Evolutionary conservation across 1,140 invertebrate genomes (phyloP).

Genomic region (Dolichoris vasculosae): DNA sequence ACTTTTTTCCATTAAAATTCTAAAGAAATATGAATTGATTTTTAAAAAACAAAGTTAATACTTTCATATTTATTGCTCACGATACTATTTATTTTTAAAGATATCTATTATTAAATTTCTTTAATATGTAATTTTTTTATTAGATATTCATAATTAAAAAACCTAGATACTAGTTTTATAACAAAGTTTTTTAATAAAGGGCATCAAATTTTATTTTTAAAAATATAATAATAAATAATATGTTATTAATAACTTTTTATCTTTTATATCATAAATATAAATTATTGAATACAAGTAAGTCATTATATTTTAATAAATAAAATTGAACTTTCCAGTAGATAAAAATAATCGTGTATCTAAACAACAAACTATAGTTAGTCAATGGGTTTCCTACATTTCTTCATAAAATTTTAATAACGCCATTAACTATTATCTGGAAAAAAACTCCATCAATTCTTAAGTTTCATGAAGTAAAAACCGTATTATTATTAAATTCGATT

Average conservation of each 20-base stretch:
- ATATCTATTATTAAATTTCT: not conserved
- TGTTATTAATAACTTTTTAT: slow-evolving; percentile 36
- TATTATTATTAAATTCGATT: not conserved
- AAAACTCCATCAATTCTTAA: not conserved
- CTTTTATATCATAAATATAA: slow-evolving; percentile 6
- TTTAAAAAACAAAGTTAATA: not conserved
- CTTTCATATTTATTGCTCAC: not conserved
- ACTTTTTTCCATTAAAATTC: slow-evolving; percentile 22
- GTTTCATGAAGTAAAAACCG: not conserved
- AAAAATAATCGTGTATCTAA: slow-evolving; percentile 39
- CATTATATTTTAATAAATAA: slow-evolving; percentile 25
- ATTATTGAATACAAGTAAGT: slow-evolving; percentile 24
- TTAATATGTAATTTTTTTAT: not conserved
- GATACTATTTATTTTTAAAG: too few species aligned
- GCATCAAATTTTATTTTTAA: not conserved
- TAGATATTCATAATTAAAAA: slow-evolving; percentile 21
- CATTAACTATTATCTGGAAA: slow-evolving; percentile 32
- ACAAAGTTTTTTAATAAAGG: slow-evolving; percentile 13
- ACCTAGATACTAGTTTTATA: not conserved
- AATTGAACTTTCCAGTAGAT: slow-evolving; percentile 30
- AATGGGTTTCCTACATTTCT: slow-evolving; percentile 46
- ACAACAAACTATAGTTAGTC: slow-evolving; percentile 33
- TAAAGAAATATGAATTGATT: not conserved
- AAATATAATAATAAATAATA: slow-evolving; percentile 10
- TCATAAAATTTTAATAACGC: slow-evolving; percentile 46